Evolutionary conservation across 2,888 invertebrate species (phyloP).

Genomic region (Dynastes maya): DNA sequence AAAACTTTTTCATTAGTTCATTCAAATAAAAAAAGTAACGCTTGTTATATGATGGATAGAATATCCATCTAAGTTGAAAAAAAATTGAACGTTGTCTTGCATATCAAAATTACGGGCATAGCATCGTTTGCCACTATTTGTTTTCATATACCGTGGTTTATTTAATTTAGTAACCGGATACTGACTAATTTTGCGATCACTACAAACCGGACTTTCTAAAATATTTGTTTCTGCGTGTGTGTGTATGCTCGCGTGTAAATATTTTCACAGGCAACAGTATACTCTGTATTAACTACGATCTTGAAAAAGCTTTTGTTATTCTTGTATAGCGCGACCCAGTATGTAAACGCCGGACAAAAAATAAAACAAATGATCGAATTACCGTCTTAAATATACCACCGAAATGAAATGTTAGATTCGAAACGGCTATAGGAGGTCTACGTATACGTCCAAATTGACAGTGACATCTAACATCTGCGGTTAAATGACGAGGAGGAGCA

Average conservation of each 20-base stretch:
- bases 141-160: background rate
- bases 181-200: background rate
- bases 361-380: conserved; percentile 58
- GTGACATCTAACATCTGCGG: conserved; percentile 58
- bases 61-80: too few species aligned
- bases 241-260: conserved; percentile 1
- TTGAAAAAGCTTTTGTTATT: conserved; percentile 22
- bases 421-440: conserved; percentile 57
- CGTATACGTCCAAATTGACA: conserved; percentile 57
- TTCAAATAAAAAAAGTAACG: too few species aligned
- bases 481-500: conserved; percentile 16
- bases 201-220: conserved; percentile 3
- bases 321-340: conserved; percentile 31
- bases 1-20: too few species aligned
- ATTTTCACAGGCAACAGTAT: conserved; percentile 24
- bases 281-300: conserved; percentile 31
- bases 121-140: background rate
- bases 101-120: background rate
- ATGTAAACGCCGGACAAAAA: conserved; percentile 47
- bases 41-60: too few species aligned
- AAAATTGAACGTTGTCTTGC: background rate
- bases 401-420: conserved; percentile 55
- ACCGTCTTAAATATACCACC: conserved; percentile 55
- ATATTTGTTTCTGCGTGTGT: conserved; percentile 23
- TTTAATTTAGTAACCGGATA: conserved; percentile 15